Percentiles rank a stretch among this genome's conserved stretches.
phyloP scores from a whole-genome alignment of 1,140 invertebrate genomes.

The Rhagoletis zephyria region DNA sequence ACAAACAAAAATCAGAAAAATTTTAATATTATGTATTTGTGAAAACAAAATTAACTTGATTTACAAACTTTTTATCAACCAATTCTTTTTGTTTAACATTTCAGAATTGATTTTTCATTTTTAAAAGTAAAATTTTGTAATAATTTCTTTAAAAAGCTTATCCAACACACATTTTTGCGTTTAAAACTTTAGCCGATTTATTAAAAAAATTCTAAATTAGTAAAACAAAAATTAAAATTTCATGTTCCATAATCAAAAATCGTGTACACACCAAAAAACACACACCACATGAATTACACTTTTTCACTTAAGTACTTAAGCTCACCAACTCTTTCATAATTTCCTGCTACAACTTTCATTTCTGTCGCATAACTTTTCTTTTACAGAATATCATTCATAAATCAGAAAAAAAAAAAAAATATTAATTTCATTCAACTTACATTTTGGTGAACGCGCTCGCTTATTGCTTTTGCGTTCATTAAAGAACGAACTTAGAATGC shows the following conservation, averaged over 20 bases:
- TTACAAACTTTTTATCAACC: no score
- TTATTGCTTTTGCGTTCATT: slow-evolving; percentile 62
- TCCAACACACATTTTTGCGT: neutral
- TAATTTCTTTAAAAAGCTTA: no score
- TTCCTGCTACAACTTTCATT: no score
- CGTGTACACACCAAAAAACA: neutral
- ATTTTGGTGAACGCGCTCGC: slow-evolving; percentile 66
- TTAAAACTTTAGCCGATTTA: neutral
- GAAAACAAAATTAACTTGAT: no score
- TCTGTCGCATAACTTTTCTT: no score
- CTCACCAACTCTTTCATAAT: neutral
- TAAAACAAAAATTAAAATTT: neutral
- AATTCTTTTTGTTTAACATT: no score
- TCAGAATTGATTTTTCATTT: no score
- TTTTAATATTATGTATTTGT: no score
- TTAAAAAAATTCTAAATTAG: neutral
- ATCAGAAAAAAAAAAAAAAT: neutral
- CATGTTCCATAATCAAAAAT: neutral
- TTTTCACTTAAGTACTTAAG: neutral
- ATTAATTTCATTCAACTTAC: slow-evolving; percentile 63
- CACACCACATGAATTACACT: neutral
- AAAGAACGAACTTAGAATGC: slow-evolving; percentile 69
- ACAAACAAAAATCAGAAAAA: no score
- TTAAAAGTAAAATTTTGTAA: no score
- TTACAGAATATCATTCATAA: no score